Conservation (phyloP, 2,797 vertebrate genomes). For the Centroberyx gerrardi region DNA sequence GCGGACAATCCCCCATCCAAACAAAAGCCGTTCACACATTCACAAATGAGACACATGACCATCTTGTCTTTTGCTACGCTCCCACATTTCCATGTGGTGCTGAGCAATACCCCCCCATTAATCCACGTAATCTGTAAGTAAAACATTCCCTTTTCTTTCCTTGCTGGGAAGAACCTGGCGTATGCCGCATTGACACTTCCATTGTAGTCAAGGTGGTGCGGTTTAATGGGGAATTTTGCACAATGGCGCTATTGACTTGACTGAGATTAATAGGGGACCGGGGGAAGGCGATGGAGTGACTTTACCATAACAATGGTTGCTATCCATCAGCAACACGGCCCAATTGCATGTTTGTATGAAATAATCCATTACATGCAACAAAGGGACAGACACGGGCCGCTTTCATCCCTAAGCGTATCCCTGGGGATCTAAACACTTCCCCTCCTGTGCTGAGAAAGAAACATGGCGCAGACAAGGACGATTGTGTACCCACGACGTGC, state of each 20-base stretch:
- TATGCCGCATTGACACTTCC: conserved; percentile 58
- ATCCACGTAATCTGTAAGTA: conserved; percentile 57
- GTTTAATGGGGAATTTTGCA: conserved; percentile 74
- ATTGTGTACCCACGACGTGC: conserved; percentile 27
- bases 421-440: conserved; percentile 49
- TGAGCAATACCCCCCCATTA: conserved; percentile 45
- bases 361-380: conserved; percentile 78
- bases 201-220: conserved; percentile 70
- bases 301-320: conserved; percentile 78
- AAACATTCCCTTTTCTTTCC: conserved; percentile 47
- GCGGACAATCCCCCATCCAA: conserved; percentile 34
- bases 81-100: background rate
- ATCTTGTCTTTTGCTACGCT: conserved; percentile 26
- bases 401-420: conserved; percentile 50
- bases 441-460: conserved; percentile 36
- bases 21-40: conserved; percentile 46
- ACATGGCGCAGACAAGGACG: conserved; percentile 54
- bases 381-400: conserved; percentile 43
- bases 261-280: conserved; percentile 75
- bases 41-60: conserved; percentile 43
- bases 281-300: conserved; percentile 57
- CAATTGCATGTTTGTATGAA: conserved; percentile 77
- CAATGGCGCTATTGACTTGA: conserved; percentile 73
- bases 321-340: conserved; percentile 68
- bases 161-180: conserved; percentile 33